Evolutionary conservation across 2,113 vertebrate genomes (phyloP).

Genomic region (Microtus pennsylvanicus): DNA sequence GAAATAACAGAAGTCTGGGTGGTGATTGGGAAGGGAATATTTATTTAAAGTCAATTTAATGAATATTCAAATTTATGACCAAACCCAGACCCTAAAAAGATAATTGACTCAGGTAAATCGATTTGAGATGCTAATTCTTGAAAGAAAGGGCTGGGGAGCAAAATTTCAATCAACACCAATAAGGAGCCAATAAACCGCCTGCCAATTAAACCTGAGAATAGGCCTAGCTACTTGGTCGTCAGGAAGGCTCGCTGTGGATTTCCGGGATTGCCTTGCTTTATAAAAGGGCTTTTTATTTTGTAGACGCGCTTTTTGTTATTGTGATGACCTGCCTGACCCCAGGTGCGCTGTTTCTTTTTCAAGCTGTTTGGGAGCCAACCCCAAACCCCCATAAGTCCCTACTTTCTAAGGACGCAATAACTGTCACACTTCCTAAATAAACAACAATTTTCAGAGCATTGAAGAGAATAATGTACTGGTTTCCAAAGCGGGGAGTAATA

Average conservation of each 20-base stretch:
- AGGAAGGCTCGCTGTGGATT: slow-evolving; percentile 77
- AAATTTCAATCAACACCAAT: slow-evolving; percentile 82
- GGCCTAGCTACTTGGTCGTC: slow-evolving; percentile 75
- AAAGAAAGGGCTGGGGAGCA: slow-evolving; percentile 74
- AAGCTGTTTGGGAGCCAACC: slow-evolving; percentile 67
- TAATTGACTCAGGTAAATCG: slow-evolving; percentile 61
- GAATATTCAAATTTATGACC: slow-evolving; percentile 80
- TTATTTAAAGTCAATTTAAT: slow-evolving; percentile 68
- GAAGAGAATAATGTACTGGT: slow-evolving; percentile 42
- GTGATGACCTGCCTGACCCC: slow-evolving; percentile 79
- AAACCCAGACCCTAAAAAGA: slow-evolving; percentile 65
- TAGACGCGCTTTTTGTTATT: slow-evolving; percentile 81
- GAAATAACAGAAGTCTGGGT: slow-evolving; percentile 76
- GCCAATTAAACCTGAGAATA: slow-evolving; percentile 82
- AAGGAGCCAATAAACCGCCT: slow-evolving; percentile 78
- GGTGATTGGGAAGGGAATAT: slow-evolving; percentile 45
- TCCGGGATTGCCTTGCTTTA: slow-evolving; percentile 80
- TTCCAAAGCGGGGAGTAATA: neutral
- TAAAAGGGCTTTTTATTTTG: slow-evolving; percentile 83
- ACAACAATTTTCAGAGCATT: slow-evolving; percentile 63
- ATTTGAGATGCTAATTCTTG: slow-evolving; percentile 61
- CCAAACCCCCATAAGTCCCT: slow-evolving; percentile 55
- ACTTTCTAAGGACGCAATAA: slow-evolving; percentile 62
- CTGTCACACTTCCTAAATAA: slow-evolving; percentile 74
- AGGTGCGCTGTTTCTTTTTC: slow-evolving; percentile 77